Evolutionary conservation across 1,140 invertebrate species (phyloP), one percentile per base, ranked within the genome.

Genomic region (Stegodyphus mimosarum): DNA sequence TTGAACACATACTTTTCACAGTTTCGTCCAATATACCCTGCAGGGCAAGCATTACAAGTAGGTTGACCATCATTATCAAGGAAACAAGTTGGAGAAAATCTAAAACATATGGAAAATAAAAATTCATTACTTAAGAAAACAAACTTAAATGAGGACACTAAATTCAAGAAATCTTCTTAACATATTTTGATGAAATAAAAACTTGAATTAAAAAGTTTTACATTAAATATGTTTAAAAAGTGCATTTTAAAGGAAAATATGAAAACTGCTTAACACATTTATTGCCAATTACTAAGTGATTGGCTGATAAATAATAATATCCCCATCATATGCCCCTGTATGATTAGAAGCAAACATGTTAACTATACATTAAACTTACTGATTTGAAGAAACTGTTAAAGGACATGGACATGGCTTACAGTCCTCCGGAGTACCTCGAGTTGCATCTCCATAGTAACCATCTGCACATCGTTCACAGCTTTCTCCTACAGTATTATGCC

Each of bases 321-420:
- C 33, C 33, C 33, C 33, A 33, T 33, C 33, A 33, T 33, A 1
- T 33, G 33, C 33, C 1, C 3, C 33, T 33, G 33, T 33, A 33
- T 33, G 33, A 33, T 33, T 33, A 33, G 1, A 1, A 33, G 33
- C 1, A 33, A 33, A 3, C 33, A 33, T 33, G 33, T 33, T 33
- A 33, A 33, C 3, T 33, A 33, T 33, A 3, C 33, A 33, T 1
- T 3, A 33, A 60, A 87, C 83, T 84, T 83, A 89, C 88, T 89
- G 88, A 83, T 89, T 89, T 52, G 88, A 86, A 48, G 87, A 63
- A 55, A 66, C 74, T 52, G 88, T 89, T n/a, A 88, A 80, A 15
- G 93, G 93, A 89, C 93, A 93, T 6, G 92, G 92, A 88, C 93
- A 93, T 13, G 90, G 89, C 86, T 91, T 90, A 88, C 93, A 93